Evolutionary conservation across 2,113 vertebrate genomes (phyloP).

Genomic region (Tympanuchus pallidicinctus): DNA sequence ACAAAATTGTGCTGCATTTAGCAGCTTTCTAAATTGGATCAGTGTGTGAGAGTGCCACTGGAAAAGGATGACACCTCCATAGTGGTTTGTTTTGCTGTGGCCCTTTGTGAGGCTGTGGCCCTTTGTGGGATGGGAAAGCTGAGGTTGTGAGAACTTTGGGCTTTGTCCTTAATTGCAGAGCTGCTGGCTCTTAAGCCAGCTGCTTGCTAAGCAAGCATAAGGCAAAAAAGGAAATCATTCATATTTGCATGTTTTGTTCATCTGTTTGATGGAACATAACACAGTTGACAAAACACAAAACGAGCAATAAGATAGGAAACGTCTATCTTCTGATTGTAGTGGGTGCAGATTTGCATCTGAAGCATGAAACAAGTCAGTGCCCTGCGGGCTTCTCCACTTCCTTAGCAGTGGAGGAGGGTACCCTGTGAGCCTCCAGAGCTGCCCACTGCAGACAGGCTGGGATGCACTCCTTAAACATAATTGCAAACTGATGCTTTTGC

Average conservation of each 20-base stretch:
- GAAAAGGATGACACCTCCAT: no score
- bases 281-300: neutral
- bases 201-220: neutral
- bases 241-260: neutral
- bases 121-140: neutral
- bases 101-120: neutral
- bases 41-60: no score
- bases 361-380: neutral
- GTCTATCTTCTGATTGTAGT: no score
- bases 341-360: neutral
- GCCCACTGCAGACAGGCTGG: neutral
- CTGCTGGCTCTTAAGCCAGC: neutral
- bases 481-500: neutral
- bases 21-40: neutral
- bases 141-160: neutral
- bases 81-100: neutral
- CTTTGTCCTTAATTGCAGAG: neutral
- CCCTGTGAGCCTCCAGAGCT: neutral
- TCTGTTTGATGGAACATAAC: neutral
- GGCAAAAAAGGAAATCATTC: neutral
- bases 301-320: neutral
- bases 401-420: neutral
- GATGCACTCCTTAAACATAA: neutral
- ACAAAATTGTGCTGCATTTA: neutral
- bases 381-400: rapidly evolving